These are phyloP conservation scores for Aricia agestis DNA, from an alignment of 1,140 invertebrate genomes.

Conservation along the genomic window DNA sequence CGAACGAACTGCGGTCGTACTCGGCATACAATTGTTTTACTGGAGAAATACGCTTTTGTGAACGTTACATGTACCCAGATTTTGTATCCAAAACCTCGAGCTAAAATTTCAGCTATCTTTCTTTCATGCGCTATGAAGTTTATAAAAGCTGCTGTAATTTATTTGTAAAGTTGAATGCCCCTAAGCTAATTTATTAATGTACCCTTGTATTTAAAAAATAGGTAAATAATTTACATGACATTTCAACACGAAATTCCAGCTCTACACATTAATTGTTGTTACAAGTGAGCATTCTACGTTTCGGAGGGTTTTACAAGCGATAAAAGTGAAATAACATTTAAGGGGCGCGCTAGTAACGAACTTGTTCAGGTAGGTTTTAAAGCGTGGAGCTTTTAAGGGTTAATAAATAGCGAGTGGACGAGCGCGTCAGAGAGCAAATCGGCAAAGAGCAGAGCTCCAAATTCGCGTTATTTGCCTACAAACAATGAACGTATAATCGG, in stretches of 20 bases:
- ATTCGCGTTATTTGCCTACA: constrained; percentile 53
- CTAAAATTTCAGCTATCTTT: neutral
- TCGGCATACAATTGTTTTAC: neutral
- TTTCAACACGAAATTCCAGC: neutral
- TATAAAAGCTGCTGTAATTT: neutral
- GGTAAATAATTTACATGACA: constrained; percentile 1
- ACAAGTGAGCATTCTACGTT: constrained; percentile 2
- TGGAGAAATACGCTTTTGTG: neutral
- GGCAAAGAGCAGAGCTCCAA: constrained; percentile 44
- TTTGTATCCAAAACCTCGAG: neutral
- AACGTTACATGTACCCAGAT: neutral
- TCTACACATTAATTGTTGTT: neutral
- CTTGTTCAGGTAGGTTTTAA: constrained; percentile 45
- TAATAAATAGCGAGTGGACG: constrained; percentile 63
- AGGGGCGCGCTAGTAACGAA: constrained; percentile 31
- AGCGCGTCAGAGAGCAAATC: constrained; percentile 54
- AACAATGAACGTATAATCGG: constrained; percentile 65
- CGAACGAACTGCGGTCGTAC: neutral
- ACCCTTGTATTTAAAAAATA: neutral
- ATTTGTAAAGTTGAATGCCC: neutral
- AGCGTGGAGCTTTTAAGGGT: constrained; percentile 61
- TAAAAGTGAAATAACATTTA: constrained; percentile 24
- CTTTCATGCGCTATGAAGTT: neutral
- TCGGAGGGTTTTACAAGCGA: constrained; percentile 29
- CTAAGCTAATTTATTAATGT: neutral